phyloP scores from a whole-genome alignment of 2,888 invertebrate species.

The Leptopilina myrica region DNA sequence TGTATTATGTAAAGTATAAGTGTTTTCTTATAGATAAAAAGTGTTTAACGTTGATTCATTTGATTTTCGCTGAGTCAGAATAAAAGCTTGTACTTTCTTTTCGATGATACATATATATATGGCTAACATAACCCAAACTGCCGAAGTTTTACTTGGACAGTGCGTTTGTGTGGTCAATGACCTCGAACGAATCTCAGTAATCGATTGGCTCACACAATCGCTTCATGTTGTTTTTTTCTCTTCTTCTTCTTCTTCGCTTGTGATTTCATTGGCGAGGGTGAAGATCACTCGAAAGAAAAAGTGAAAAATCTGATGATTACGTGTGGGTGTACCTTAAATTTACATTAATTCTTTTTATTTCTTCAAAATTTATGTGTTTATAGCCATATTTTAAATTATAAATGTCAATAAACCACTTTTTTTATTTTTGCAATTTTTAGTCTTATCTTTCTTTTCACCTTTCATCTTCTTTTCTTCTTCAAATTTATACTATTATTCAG shows the following conservation, averaged over 20 bases:
- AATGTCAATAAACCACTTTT: no score
- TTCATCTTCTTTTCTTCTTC: no score
- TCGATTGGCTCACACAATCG: constrained; percentile 15
- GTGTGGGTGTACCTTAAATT: no score
- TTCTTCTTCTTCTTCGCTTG: not conserved
- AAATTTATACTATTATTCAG: no score
- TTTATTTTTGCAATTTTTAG: no score
- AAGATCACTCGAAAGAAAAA: constrained; percentile 14
- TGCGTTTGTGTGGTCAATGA: constrained; percentile 16
- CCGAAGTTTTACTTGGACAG: constrained; percentile 9
- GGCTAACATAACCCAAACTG: constrained; percentile 6
- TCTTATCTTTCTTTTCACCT: no score
- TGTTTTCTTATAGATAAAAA: no score
- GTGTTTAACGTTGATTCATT: not conserved
- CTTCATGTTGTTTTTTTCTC: not conserved
- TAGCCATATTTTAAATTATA: no score
- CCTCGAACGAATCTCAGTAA: constrained; percentile 13
- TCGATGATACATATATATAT: not conserved
- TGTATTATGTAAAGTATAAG: no score
- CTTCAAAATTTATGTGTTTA: no score
- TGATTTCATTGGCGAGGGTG: constrained; percentile 14
- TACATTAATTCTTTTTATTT: no score
- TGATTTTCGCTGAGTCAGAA: not conserved
- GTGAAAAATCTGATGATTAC: not conserved
- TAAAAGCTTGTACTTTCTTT: not conserved